phyloP scores from a whole-genome alignment of 2,113 vertebrate genomes.

The Crotalus horridus region DNA sequence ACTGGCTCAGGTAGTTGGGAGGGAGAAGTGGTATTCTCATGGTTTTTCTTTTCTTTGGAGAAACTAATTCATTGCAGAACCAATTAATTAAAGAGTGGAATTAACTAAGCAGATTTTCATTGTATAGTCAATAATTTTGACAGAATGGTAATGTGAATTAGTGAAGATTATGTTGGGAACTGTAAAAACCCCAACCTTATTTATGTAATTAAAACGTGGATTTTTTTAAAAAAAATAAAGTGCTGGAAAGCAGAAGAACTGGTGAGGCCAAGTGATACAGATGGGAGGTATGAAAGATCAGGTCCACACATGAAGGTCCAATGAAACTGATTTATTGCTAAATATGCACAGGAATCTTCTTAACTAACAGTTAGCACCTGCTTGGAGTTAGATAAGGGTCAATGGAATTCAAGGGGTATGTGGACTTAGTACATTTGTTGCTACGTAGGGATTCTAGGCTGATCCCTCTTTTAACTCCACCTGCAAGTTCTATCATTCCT shows the following conservation, averaged over 20 bases:
- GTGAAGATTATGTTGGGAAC: background rate
- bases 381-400: too few species aligned
- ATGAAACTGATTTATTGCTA: too few species aligned
- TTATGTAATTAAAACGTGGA: background rate
- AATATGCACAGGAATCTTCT: too few species aligned
- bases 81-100: background rate
- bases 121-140: background rate
- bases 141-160: background rate
- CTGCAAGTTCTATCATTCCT: too few species aligned
- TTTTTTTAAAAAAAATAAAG: background rate
- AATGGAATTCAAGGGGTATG: too few species aligned
- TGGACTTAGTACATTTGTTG: too few species aligned
- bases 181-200: background rate
- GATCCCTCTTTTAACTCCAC: too few species aligned
- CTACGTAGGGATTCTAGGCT: too few species aligned
- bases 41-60: background rate
- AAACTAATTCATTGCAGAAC: background rate
- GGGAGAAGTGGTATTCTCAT: background rate
- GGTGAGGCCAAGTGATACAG: background rate
- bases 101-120: background rate
- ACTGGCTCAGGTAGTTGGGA: background rate
- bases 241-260: background rate
- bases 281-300: background rate
- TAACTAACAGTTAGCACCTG: too few species aligned
- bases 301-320: too few species aligned